These are phyloP conservation scores for Parapristionchus giblindavisi DNA, from an alignment of 2,888 invertebrate species.

Conservation along the genomic window DNA sequence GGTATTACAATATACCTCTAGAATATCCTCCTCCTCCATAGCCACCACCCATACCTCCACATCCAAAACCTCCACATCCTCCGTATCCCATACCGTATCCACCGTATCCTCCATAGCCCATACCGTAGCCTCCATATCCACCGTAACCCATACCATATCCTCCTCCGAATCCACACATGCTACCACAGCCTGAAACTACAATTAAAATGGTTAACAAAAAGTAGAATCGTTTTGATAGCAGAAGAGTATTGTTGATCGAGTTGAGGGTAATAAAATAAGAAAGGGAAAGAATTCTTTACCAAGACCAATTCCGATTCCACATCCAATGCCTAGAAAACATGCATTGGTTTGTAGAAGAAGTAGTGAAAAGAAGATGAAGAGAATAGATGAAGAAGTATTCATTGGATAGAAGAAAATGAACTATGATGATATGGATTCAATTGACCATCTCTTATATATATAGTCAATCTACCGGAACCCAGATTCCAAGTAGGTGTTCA, in stretches of 20 bases:
- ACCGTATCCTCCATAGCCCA: slow-evolving; percentile 2
- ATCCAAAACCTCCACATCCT: not conserved
- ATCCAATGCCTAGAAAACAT: slow-evolving; percentile 34
- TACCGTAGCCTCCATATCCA: slow-evolving; percentile 28
- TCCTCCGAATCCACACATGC: slow-evolving; percentile 15
- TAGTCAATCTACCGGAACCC: not conserved
- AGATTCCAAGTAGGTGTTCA: too few relatives aligned
- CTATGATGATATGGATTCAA: not conserved
- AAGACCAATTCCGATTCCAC: slow-evolving; percentile 23
- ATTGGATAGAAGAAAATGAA: not conserved
- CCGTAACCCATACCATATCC: slow-evolving; percentile 28
- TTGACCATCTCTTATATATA: not conserved
- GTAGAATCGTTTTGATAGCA: not conserved
- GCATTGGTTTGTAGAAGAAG: slow-evolving; percentile 24
- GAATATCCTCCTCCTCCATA: slow-evolving; percentile 4
- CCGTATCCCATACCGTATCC: slow-evolving; percentile 18
- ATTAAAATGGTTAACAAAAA: not conserved
- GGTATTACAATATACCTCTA: too few relatives aligned
- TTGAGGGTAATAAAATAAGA: not conserved
- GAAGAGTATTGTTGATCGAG: not conserved
- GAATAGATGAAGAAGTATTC: not conserved
- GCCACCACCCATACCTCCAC: not conserved
- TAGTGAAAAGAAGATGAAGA: not conserved
- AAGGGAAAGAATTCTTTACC: not conserved
- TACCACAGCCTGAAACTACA: not conserved